A percentile compares a stretch with the other conserved stretches of the same genome.
These are phyloP conservation scores for Sitta europaea DNA, from an alignment of 2,113 vertebrate species.

Conservation along the genomic window DNA sequence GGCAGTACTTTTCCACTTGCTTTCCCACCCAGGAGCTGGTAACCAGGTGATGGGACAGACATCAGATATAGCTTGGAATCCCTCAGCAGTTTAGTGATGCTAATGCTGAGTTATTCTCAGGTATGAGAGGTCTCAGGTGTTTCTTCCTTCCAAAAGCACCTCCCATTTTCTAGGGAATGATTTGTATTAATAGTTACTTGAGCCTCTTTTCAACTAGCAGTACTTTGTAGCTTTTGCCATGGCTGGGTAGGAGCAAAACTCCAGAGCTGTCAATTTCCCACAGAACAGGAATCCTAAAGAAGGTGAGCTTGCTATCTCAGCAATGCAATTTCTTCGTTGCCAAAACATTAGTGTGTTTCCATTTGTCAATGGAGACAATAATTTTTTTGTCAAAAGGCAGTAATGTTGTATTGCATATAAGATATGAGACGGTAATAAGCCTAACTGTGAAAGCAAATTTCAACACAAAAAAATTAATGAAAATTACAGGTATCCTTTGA, in stretches of 20 bases:
- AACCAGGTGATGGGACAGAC: not conserved
- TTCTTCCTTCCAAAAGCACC: not conserved
- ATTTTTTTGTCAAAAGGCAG: not conserved
- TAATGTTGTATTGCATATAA: not conserved
- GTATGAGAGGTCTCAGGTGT: not conserved
- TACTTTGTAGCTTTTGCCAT: not conserved
- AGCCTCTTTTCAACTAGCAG: not conserved
- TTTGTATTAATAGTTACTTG: not conserved
- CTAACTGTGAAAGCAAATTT: not conserved
- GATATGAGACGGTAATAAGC: not conserved
- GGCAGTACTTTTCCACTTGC: constrained; percentile 54
- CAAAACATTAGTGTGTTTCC: not conserved
- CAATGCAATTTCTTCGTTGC: not conserved
- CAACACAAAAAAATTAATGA: not conserved
- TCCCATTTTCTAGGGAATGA: not conserved
- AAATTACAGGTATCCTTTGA: not conserved
- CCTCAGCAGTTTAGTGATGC: not conserved
- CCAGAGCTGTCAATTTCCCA: not conserved
- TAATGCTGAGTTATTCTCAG: not conserved
- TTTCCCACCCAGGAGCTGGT: not conserved
- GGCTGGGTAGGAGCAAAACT: not conserved
- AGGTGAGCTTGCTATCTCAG: not conserved
- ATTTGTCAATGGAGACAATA: not conserved
- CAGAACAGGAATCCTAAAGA: not conserved
- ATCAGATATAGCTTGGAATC: not conserved